Conservation (phyloP, 2,113 vertebrate genomes). For the Zapus hudsonius region DNA sequence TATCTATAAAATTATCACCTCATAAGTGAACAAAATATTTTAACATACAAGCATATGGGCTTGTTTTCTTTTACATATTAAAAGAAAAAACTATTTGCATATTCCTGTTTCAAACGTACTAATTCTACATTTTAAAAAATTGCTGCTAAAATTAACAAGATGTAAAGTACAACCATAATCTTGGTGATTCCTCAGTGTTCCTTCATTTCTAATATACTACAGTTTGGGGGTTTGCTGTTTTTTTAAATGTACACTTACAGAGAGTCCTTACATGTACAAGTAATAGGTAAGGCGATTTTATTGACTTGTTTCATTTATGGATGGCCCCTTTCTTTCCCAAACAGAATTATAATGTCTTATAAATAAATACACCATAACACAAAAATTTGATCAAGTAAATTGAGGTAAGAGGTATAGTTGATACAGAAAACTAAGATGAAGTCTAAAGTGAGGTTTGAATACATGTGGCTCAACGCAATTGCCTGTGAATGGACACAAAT, state of each 20-base stretch:
- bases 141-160: slow-evolving; percentile 11
- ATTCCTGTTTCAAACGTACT: slow-evolving; percentile 44
- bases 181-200: neutral
- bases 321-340: neutral
- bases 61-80: slow-evolving; percentile 28
- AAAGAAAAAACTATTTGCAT: neutral
- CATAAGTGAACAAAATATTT: slow-evolving; percentile 32
- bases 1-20: slow-evolving; percentile 16
- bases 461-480: neutral
- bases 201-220: neutral
- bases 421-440: slow-evolving; percentile 11
- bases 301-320: neutral
- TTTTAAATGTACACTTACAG: neutral
- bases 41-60: neutral
- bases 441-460: slow-evolving; percentile 28
- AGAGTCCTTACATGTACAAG: neutral
- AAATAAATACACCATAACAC: neutral
- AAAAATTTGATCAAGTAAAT: neutral
- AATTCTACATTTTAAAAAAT: slow-evolving; percentile 29
- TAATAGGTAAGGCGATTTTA: slow-evolving; percentile 19
- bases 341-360: slow-evolving; percentile 9
- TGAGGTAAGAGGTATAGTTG: slow-evolving; percentile 1
- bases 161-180: neutral
- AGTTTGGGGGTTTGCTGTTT: neutral
- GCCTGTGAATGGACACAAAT: neutral